A percentile compares a stretch with the other conserved stretches of the same genome.
Evolutionary conservation across 2,888 invertebrate species (phyloP).

Genomic region (Hirtodrosophila cameraria): DNA sequence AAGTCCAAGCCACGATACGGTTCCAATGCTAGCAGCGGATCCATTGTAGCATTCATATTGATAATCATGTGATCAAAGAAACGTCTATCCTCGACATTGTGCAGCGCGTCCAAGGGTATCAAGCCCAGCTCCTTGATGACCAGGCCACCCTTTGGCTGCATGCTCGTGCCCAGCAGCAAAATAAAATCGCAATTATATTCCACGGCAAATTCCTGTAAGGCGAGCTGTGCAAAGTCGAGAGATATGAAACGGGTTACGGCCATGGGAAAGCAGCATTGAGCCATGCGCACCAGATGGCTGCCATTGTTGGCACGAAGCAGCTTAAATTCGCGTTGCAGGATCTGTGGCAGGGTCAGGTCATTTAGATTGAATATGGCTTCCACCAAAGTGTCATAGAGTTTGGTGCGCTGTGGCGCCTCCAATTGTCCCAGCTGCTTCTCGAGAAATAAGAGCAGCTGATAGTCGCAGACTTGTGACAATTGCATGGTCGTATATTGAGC

Average conservation of each 20-base stretch:
- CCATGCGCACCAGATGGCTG: constrained; percentile 14
- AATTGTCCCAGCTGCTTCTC: constrained; percentile 28
- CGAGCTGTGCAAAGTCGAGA: constrained; percentile 37
- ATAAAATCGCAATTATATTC: constrained; percentile 38
- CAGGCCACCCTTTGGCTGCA: constrained; percentile 5
- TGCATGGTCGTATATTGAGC: background rate
- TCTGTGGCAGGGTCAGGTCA: constrained; percentile 37
- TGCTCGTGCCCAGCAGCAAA: constrained; percentile 40
- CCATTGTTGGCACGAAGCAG: constrained; percentile 40
- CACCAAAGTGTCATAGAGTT: constrained; percentile 22
- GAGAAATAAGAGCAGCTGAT: constrained; percentile 28
- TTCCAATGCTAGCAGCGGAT: constrained; percentile 35
- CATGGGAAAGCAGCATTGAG: constrained; percentile 54
- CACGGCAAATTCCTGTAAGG: constrained; percentile 34
- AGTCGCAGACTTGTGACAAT: constrained; percentile 13
- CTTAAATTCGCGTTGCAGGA: constrained; percentile 55
- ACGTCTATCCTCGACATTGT: background rate
- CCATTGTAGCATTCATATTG: constrained; percentile 24
- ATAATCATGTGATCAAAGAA: constrained; percentile 57
- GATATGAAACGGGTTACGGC: constrained; percentile 45
- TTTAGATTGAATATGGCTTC: constrained; percentile 32
- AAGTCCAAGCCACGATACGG: constrained; percentile 39
- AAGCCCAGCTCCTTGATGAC: constrained; percentile 43
- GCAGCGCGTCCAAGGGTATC: constrained; percentile 32
- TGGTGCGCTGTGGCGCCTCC: constrained; percentile 6